Percentiles rank a stretch among this genome's conserved stretches.
Evolutionary conservation across 2,113 vertebrate genomes (phyloP).

Genomic region (Propithecus coquereli): DNA sequence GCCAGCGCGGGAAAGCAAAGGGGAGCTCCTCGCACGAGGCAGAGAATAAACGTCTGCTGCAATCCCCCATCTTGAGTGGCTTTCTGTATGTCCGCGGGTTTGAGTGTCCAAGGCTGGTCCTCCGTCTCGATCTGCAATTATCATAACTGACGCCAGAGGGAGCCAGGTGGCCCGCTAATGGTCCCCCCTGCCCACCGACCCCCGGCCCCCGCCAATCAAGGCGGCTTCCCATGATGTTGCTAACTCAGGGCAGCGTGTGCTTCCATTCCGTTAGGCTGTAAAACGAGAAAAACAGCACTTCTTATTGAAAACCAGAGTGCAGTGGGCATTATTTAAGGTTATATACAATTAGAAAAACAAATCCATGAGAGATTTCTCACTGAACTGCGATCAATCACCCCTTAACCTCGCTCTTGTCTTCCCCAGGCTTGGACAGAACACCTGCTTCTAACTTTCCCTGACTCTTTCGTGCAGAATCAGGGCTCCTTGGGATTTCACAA

Average conservation of each 20-base stretch:
- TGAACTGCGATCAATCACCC: background rate
- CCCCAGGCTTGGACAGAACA: constrained; percentile 14
- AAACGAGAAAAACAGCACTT: background rate
- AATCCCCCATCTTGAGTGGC: background rate
- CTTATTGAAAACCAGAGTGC: background rate
- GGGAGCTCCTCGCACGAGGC: background rate
- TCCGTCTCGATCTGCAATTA: background rate
- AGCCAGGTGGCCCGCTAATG: background rate
- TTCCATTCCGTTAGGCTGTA: background rate
- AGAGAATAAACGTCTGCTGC: background rate
- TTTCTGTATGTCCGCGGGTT: background rate
- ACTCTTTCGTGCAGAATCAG: background rate
- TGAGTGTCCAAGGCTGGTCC: background rate
- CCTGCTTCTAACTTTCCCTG: background rate
- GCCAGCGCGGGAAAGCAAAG: background rate
- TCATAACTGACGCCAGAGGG: background rate
- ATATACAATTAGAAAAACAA: background rate
- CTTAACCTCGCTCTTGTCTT: background rate
- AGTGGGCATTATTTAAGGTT: background rate
- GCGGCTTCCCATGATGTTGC: background rate
- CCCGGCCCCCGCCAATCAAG: background rate
- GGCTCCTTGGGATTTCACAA: background rate
- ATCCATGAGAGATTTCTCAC: background rate
- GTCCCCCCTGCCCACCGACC: background rate
- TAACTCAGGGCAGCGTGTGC: fast-evolving